These are phyloP conservation scores for Nycticebus coucang DNA, from an alignment of 2,113 vertebrate species.

Conservation along the genomic window DNA sequence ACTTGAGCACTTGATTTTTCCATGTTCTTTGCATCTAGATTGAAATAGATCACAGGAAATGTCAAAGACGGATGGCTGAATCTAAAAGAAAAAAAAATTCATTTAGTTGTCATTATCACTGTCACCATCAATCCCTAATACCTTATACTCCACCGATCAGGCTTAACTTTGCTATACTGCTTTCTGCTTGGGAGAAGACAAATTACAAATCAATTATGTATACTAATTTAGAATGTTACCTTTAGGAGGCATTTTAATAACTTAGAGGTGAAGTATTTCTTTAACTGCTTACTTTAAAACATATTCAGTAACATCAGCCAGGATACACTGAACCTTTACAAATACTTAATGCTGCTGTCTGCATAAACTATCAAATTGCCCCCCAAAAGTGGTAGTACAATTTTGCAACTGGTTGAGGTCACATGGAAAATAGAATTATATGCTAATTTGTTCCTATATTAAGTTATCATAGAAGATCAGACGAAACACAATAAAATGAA, in stretches of 20 bases:
- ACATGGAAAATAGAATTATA: conserved; percentile 76
- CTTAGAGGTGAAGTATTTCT: conserved; percentile 21
- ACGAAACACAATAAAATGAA: conserved; percentile 53
- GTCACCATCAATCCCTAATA: conserved; percentile 2
- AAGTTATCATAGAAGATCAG: conserved; percentile 69
- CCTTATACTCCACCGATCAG: conserved; percentile 24
- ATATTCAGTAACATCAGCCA: not conserved
- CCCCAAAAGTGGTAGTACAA: not conserved
- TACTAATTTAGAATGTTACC: conserved; percentile 58
- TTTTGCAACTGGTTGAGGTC: conserved; percentile 54
- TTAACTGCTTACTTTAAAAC: conserved; percentile 13
- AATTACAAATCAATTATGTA: conserved; percentile 52
- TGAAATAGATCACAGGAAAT: conserved; percentile 71
- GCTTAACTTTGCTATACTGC: conserved; percentile 37
- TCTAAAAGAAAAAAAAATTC: conserved; percentile 77
- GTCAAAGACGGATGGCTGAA: conserved; percentile 68
- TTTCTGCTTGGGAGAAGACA: conserved; percentile 54
- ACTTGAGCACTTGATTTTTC: conserved; percentile 66
- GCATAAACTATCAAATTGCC: not conserved
- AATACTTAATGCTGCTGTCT: not conserved
- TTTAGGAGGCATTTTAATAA: conserved; percentile 58
- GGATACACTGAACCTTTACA: not conserved
- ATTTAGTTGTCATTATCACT: conserved; percentile 62
- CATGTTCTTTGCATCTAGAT: conserved; percentile 67
- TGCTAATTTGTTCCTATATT: conserved; percentile 76